phyloP scores from a whole-genome alignment of 2,797 vertebrate species.

The Menidia menidia region DNA sequence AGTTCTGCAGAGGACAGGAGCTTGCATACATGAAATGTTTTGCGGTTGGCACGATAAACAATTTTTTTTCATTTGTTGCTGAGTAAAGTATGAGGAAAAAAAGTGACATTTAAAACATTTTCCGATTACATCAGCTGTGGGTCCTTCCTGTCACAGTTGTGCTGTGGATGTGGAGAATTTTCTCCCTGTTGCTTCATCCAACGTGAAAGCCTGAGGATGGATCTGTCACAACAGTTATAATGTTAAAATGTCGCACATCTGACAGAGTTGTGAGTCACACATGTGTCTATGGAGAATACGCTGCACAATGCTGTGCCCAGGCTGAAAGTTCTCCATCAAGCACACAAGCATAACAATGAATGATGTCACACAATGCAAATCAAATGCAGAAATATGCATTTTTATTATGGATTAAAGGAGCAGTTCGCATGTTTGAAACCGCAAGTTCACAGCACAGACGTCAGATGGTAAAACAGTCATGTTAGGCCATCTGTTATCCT shows the following conservation, averaged over 20 bases:
- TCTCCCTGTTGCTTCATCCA: conserved; percentile 52
- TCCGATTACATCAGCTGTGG: conserved; percentile 23
- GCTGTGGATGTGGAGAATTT: conserved; percentile 25
- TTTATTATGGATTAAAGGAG: not conserved
- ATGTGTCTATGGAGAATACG: conserved; percentile 59
- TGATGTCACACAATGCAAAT: conserved; percentile 33
- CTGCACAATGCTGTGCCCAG: not conserved
- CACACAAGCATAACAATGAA: conserved; percentile 27
- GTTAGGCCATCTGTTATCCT: no score
- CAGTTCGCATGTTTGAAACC: not conserved
- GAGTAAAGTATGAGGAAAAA: not conserved
- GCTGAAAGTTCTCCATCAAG: no score
- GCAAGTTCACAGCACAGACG: not conserved
- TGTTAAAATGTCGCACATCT: conserved; percentile 68
- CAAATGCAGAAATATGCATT: not conserved
- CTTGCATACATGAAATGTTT: not conserved
- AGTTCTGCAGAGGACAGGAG: conserved; percentile 7
- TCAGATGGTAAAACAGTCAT: no score
- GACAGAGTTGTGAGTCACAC: conserved; percentile 65
- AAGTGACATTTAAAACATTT: conserved; percentile 18
- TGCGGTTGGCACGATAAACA: not conserved
- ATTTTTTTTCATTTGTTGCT: not conserved
- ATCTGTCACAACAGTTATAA: conserved; percentile 68
- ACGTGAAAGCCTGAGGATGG: conserved; percentile 42
- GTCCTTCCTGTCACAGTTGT: conserved; percentile 21